phyloP scores from a whole-genome alignment of 2,888 invertebrate genomes.

The Eupithecia subumbrata region DNA sequence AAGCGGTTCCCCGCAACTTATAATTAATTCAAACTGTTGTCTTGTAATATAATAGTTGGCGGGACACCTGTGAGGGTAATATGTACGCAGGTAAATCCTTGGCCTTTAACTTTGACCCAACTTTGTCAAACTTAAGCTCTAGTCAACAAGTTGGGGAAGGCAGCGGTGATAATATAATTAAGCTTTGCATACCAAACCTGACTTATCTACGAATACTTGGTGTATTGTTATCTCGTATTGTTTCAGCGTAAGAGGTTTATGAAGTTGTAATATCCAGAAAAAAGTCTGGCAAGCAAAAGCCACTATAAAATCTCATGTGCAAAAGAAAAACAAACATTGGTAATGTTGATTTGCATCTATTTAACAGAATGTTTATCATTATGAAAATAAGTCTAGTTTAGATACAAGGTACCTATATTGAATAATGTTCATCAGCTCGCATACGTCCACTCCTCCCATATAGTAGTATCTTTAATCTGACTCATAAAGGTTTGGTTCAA shows the following conservation, averaged over 20 bases:
- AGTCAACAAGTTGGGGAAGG: slow-evolving; percentile 50
- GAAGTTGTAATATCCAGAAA: neutral
- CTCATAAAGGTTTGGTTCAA: too few relatives aligned
- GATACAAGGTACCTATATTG: too few relatives aligned
- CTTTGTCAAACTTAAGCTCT: slow-evolving; percentile 45
- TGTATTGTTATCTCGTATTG: neutral
- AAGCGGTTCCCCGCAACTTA: slow-evolving; percentile 32
- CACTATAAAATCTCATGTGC: neutral
- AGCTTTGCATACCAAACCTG: slow-evolving; percentile 4
- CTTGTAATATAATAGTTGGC: slow-evolving; percentile 36
- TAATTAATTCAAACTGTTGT: slow-evolving; percentile 45
- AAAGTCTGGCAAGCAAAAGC: neutral
- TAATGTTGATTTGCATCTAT: too few relatives aligned
- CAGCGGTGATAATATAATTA: slow-evolving; percentile 13
- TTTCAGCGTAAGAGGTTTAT: neutral
- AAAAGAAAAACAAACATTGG: too few relatives aligned
- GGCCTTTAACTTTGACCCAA: slow-evolving; percentile 56
- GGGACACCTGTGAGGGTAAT: slow-evolving; percentile 56
- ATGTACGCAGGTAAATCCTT: slow-evolving; percentile 47
- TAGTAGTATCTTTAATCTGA: too few relatives aligned
- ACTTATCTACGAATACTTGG: neutral
- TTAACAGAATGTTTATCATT: too few relatives aligned
- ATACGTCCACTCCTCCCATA: too few relatives aligned
- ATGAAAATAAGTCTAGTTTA: too few relatives aligned
- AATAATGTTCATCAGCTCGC: too few relatives aligned